These are phyloP conservation scores for Lampropteryx suffumata DNA, from an alignment of 2,888 invertebrate species.

Conservation along the genomic window DNA sequence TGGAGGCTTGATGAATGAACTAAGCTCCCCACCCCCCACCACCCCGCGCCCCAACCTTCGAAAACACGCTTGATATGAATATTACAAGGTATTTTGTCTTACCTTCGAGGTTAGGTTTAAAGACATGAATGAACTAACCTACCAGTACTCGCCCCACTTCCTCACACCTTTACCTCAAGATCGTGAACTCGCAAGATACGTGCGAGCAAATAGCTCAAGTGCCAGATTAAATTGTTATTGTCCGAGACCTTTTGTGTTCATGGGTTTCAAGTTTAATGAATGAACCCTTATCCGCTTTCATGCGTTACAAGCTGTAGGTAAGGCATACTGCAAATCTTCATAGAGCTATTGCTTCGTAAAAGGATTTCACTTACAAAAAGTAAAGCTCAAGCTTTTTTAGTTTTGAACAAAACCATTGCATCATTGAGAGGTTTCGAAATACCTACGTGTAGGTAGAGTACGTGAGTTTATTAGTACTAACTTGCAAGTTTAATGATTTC, in stretches of 20 bases:
- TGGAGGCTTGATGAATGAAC: constrained; percentile 81
- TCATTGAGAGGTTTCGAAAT: constrained; percentile 9
- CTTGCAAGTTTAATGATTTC: constrained; percentile 12
- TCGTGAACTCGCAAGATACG: constrained; percentile 11
- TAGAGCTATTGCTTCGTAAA: no score
- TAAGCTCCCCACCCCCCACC: constrained; percentile 34
- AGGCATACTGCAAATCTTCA: no score
- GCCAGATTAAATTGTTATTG: neutral
- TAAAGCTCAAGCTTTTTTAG: no score
- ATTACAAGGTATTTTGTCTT: constrained; percentile 1
- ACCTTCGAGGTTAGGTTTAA: constrained; percentile 1
- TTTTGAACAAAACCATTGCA: neutral
- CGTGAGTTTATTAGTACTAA: constrained; percentile 15
- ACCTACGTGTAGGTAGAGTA: neutral
- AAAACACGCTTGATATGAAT: constrained; percentile 34
- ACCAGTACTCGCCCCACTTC: constrained; percentile 3
- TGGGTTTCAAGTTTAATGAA: neutral
- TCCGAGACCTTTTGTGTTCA: neutral
- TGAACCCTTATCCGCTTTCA: neutral
- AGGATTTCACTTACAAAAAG: no score
- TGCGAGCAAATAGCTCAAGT: neutral
- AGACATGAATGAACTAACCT: constrained; percentile 17
- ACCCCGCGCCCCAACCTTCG: constrained; percentile 16
- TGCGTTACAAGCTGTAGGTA: no score
- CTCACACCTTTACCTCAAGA: constrained; percentile 25